A percentile compares a stretch with the other conserved stretches of the same genome.
These are phyloP conservation scores for Fabriciana adippe DNA, from an alignment of 2,888 invertebrate genomes.

Conservation along the genomic window DNA sequence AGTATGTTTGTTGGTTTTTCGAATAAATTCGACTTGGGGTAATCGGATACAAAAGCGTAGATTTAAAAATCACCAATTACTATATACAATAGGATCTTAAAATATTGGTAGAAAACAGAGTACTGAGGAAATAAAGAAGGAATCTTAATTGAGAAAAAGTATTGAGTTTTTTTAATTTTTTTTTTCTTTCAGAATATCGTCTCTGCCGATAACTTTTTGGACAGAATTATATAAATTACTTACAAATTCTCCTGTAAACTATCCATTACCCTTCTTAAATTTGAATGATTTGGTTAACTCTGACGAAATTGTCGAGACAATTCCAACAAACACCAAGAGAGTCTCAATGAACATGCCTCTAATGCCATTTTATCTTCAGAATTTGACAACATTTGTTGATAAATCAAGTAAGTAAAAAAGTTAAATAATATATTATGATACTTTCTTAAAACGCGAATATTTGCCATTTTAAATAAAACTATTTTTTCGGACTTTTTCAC, in stretches of 20 bases:
- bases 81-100: too few species aligned
- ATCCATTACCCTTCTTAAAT: conserved; percentile 61
- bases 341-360: conserved; percentile 63
- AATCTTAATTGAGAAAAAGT: too few species aligned
- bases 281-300: conserved; percentile 37
- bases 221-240: conserved; percentile 64
- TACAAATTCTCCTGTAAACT: conserved; percentile 59
- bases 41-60: too few species aligned
- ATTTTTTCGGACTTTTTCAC: not conserved
- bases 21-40: too few species aligned
- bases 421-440: not conserved
- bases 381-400: conserved; percentile 55
- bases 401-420: conserved; percentile 46
- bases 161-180: not conserved
- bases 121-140: too few species aligned
- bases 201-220: conserved; percentile 62
- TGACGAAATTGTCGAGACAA: conserved; percentile 49
- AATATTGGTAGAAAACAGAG: too few species aligned
- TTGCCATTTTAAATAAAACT: not conserved
- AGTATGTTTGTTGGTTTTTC: too few species aligned
- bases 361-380: conserved; percentile 64
- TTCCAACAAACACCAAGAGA: conserved; percentile 56
- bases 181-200: conserved; percentile 56
- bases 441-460: not conserved
- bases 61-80: too few species aligned